A percentile compares a stretch with the other conserved stretches of the same genome.
These are phyloP conservation scores for Chrysopilus asiliformis DNA, from an alignment of 2,888 invertebrate genomes.

Conservation along the genomic window DNA sequence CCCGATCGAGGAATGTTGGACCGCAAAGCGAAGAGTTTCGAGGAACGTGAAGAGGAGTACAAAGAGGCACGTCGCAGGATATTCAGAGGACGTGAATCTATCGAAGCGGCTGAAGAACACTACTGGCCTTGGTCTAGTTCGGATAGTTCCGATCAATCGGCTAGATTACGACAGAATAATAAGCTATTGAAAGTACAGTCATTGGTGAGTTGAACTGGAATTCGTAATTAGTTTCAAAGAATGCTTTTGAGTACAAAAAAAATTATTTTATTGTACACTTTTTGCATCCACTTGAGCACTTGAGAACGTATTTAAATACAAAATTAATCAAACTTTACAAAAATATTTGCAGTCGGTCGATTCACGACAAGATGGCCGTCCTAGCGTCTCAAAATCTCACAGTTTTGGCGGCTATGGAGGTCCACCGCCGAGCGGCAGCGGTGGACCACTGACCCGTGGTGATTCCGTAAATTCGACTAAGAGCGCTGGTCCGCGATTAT, in stretches of 20 bases:
- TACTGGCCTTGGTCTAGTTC: constrained; percentile 41
- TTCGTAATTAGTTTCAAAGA: no score
- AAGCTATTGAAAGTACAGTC: constrained; percentile 32
- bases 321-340: constrained; percentile 1
- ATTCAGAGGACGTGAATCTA: constrained; percentile 40
- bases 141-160: constrained; percentile 33
- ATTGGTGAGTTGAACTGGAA: constrained; percentile 9
- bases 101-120: constrained; percentile 18
- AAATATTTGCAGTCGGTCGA: constrained; percentile 27
- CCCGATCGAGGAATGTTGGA: constrained; percentile 53
- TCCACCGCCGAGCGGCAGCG: constrained; percentile 47
- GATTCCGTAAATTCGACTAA: constrained; percentile 52
- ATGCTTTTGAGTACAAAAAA: no score
- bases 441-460: constrained; percentile 42
- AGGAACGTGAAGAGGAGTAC: constrained; percentile 84
- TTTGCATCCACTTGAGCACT: no score
- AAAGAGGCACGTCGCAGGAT: constrained; percentile 74
- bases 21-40: constrained; percentile 69
- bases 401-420: constrained; percentile 76
- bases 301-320: constrained; percentile 4
- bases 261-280: no score
- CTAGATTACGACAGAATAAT: constrained; percentile 27
- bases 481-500: constrained; percentile 46
- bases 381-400: constrained; percentile 65
- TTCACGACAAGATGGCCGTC: constrained; percentile 31